Evolutionary conservation across 2,113 vertebrate species (phyloP), one percentile per base, ranked within the genome.

Genomic region (Anarrhichthys ocellatus): DNA sequence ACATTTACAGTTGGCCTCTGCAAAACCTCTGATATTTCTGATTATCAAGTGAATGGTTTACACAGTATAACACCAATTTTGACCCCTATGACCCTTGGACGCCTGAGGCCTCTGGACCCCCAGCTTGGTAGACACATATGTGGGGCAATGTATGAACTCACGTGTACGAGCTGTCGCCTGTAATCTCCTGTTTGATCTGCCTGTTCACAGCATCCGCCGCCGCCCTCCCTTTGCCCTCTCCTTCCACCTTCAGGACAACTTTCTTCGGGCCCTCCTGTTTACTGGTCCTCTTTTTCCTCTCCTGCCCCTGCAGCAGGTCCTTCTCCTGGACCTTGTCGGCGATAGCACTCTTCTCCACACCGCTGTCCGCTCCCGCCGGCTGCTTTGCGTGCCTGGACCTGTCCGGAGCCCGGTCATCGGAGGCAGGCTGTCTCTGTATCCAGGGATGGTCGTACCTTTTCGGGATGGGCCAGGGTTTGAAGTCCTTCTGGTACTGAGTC

Each of bases 401-500:
- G n/a, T 92, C 85, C 24, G 75, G 70, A 3, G 74, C 73, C 17
- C 87, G 93, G 8, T 91, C 91, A 0, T 85, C 90, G 27, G 86
- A 66, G 66, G 88, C 90, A 36, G 92, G 73, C 1, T 96, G 93
- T 89, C 97, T 98, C 54, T 96, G 96, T 90, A 99, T 99, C 98
- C 98, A 99, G 5, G 98, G 98, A 18, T 99, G 97, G 86, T 99
- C 98, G 0, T 96, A 95, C 82, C 95, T 93, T 78, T 97, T 98
- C 3, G 97, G 96, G 71, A 99, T 95, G 48, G 98, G 98, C 98
- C 98, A 99, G 32, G 97, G 94, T 22, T 97, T 96, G 92, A 94
- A 99, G 95, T 99, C 98, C 93, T 99, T 99, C 94, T 98, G 97
- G 95, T 99, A 99, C 93, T 99, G 98, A 14, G 97, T 98, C 94